phyloP scores from a whole-genome alignment of 1,140 invertebrate genomes.

The Gonatopus flavifemur region DNA sequence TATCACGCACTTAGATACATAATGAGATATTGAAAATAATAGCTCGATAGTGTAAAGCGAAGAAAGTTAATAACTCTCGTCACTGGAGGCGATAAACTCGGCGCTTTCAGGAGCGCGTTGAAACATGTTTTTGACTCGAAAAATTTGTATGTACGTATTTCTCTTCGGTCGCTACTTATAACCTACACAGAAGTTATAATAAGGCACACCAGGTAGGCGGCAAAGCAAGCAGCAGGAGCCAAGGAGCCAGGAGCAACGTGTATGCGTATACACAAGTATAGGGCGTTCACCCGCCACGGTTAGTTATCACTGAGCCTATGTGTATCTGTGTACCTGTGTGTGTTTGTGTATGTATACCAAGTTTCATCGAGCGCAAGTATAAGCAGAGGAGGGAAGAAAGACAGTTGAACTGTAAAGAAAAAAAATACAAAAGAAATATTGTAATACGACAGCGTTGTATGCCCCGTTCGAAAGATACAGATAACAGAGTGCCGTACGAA shows the following conservation, averaged over 20 bases:
- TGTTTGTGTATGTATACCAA: background rate
- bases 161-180: conserved; percentile 6
- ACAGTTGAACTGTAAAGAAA: too few relatives aligned
- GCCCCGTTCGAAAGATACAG: conserved; percentile 16
- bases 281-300: conserved; percentile 43
- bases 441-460: conserved; percentile 16
- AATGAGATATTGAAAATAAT: too few relatives aligned
- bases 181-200: conserved; percentile 34
- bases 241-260: conserved; percentile 7
- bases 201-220: conserved; percentile 36
- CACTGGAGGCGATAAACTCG: too few relatives aligned
- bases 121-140: too few relatives aligned
- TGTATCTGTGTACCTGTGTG: conserved; percentile 25
- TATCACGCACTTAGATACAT: too few relatives aligned
- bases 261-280: too few relatives aligned
- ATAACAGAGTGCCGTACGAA: conserved; percentile 18
- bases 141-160: too few relatives aligned
- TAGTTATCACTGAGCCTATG: conserved; percentile 23
- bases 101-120: too few relatives aligned
- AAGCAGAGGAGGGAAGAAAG: background rate
- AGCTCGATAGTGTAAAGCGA: too few relatives aligned
- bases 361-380: too few relatives aligned
- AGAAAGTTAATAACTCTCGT: too few relatives aligned
- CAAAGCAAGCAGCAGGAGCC: conserved; percentile 23
- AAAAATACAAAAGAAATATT: background rate